Evolutionary conservation across 2,113 vertebrate species (phyloP), one percentile per base, ranked within the genome.

Genomic region (cattle (Bos taurus)): DNA sequence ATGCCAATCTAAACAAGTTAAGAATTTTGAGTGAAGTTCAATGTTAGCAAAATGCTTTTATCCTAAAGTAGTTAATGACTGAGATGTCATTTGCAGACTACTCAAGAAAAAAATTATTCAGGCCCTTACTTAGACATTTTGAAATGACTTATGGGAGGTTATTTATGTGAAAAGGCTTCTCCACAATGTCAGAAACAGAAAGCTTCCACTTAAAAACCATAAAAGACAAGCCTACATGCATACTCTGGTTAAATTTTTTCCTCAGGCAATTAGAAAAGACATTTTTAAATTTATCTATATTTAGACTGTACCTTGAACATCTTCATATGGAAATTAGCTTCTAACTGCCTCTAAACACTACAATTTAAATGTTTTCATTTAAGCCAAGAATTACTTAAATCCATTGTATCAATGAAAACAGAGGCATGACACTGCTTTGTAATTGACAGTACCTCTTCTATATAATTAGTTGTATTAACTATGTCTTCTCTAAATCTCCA

Each of bases 71-170:
- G 90, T 23, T 97, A 97, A 97, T 98, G 97, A 95, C 95, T 93
- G 74, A 96, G 74, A 95, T 96, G 95, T 98, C 97, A 97, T 86
- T 84, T 97, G 80, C 74, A 97, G 94, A 97, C 67, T 90, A 95
- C 48, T 97, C 87, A 95, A 95, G 91, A 84, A 97, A 89, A 96
- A 97, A 94, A 95, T 87, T 92, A 97, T 93, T 94, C 91, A 94
- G 56, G 62, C 16, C 40, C 74, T 97, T 89, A 85, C 77, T 94
- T 36, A 95, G 87, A 67, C 95, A 98, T 97, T 93, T 88, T 94
- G 59, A 97, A 97, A 97, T 97, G 95, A 97, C 85, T 92, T 97
- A 97, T 96, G 46, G 46, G 40, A 97, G 64, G 83, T 96, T 98
- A 97, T 93, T 98, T 95, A 95, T 93, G 56, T 90, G 81, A 93